These are phyloP conservation scores for Phyllostomus discolor DNA, from an alignment of 2,113 vertebrate genomes.

Conservation along the genomic window DNA sequence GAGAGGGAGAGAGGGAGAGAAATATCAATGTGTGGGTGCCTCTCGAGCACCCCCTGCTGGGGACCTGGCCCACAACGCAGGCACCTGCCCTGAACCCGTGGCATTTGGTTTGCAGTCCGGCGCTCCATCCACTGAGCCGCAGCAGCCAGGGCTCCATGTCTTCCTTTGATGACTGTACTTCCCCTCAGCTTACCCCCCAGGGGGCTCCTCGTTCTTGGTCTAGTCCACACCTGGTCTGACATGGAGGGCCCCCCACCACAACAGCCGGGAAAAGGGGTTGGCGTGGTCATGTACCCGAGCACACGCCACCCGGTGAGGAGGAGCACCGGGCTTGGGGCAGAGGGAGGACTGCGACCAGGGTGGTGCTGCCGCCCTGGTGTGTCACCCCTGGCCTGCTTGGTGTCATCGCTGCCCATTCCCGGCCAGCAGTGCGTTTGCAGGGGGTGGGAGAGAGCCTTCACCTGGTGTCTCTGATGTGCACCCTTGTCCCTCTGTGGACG, in stretches of 20 bases:
- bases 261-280: fast-evolving
- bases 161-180: constrained; percentile 15
- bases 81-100: no score
- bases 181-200: neutral
- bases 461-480: neutral
- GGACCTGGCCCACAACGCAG: no score
- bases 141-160: neutral
- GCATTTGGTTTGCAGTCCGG: no score
- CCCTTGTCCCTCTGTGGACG: neutral
- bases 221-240: neutral
- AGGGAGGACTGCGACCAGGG: neutral
- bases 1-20: no score
- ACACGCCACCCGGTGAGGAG: fast-evolving
- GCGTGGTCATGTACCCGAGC: fast-evolving
- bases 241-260: no score
- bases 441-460: neutral
- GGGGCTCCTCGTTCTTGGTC: neutral
- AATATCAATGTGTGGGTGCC: no score
- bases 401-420: neutral
- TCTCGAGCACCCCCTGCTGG: no score
- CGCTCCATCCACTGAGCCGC: no score
- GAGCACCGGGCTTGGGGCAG: neutral
- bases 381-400: no score
- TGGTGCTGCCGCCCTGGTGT: fast-evolving
- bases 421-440: neutral